Evolutionary conservation across 2,113 vertebrate genomes (phyloP).

Genomic region (Addax nasomaculatus): DNA sequence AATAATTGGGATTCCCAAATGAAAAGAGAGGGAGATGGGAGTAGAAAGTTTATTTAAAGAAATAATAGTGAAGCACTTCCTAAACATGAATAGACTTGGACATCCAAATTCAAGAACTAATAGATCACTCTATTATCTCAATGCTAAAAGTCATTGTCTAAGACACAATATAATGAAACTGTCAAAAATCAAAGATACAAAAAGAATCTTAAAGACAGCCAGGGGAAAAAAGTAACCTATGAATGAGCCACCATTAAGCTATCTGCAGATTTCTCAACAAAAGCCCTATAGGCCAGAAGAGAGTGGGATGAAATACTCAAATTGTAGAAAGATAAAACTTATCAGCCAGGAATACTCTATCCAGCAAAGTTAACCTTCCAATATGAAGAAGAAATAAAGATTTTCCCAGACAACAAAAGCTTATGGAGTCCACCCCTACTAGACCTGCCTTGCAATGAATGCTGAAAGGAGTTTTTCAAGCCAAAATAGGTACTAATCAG

Average conservation of each 20-base stretch:
- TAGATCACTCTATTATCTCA: neutral
- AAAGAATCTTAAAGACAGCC: neutral
- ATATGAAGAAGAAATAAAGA: neutral
- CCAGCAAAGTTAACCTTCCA: neutral
- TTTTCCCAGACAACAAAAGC: neutral
- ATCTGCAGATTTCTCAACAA: neutral
- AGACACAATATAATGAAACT: neutral
- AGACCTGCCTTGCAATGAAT: neutral
- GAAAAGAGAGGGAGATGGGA: neutral
- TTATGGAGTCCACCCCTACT: neutral
- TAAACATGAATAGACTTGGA: neutral
- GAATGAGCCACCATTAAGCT: neutral
- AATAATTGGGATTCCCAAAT: neutral
- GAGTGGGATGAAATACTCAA: neutral
- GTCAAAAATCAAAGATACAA: neutral
- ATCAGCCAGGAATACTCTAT: neutral
- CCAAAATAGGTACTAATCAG: neutral
- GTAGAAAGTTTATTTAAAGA: neutral
- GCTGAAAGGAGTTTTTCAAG: neutral
- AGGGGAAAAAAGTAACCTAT: neutral
- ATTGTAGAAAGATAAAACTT: neutral
- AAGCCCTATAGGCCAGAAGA: neutral
- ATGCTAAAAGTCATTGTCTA: neutral
- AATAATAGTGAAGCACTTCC: neutral
- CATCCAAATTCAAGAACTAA: neutral